Percentiles rank a stretch among this genome's conserved stretches.
phyloP scores from a whole-genome alignment of 2,113 vertebrate species.

The Spea multiplicata region DNA sequence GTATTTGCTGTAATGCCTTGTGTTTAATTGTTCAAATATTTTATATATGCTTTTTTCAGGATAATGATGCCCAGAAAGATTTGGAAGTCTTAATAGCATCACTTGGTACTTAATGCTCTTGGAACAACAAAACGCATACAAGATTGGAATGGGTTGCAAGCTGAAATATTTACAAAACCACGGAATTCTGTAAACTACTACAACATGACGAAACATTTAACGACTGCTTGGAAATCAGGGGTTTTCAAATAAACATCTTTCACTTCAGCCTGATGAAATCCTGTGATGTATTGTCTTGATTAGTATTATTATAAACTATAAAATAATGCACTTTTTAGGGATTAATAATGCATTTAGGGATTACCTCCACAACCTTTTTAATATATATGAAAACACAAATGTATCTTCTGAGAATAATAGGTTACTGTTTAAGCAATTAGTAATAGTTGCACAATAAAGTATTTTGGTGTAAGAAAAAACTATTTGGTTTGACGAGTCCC shows the following conservation, averaged over 20 bases:
- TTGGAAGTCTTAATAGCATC: conserved; percentile 61
- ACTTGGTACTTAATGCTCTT: conserved; percentile 37
- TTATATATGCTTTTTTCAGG: conserved; percentile 54
- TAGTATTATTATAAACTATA: background rate
- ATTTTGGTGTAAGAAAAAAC: background rate
- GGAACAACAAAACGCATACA: conserved; percentile 39
- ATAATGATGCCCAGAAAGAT: conserved; percentile 72
- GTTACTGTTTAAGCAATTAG: conserved; percentile 14
- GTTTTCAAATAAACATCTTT: background rate
- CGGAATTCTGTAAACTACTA: background rate
- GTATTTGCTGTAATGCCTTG: background rate
- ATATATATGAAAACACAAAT: conserved; percentile 21
- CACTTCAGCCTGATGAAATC: background rate
- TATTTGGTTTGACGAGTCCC: background rate
- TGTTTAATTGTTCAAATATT: background rate
- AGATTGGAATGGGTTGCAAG: background rate
- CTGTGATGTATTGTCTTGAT: background rate
- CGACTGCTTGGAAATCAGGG: background rate
- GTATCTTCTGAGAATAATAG: conserved; percentile 6
- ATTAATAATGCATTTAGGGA: background rate
- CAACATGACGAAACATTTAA: background rate
- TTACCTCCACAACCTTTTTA: conserved; percentile 11
- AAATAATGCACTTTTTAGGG: background rate
- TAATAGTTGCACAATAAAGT: conserved; percentile 18
- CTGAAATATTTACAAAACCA: background rate